Base-by-base conservation (phyloP, 2,797 vertebrate genomes). In the Syndactyla subalaris region DNA sequence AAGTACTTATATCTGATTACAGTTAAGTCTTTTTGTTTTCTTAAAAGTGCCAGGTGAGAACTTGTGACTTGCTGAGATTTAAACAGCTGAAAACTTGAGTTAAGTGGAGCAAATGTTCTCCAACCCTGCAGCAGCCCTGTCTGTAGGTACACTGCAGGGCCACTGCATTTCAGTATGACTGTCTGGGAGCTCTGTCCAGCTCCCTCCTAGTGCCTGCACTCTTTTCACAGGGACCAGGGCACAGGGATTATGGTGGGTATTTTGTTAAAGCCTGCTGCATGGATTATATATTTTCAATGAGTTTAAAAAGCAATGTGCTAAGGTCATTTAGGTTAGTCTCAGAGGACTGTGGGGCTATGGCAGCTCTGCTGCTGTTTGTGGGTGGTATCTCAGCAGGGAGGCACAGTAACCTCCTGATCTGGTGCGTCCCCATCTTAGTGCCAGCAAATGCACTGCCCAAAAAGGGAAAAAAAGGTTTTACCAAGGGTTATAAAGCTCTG, bases 51-150 rank as follows among this genome's bases (percentile, higher is more conserved):
- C 29, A 63, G 27, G 22, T 82, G 73, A 45, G 52, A 63, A 63
- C 32, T 85, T 88, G 73, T 48, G 52, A 67, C n/a, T 87, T 88
- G 10, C 21, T 83, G 80, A 75, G 36, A 43, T 19, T 68, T 68
- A 65, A 61, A 49, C 7, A 66, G 54, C 14, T 18, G 74, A 65
- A 41, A 84, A 7, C 39, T 10, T 61, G 38, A 57, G 12, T 61
- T 45, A n/a, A 22, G 21, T n/a, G 63, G 71, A 91, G 46, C 4
- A 82, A 24, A 85, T 13, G 32, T 23, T 32, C 32, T 46, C 34
- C 46, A 82, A 84, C 54, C 0, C 2, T 1, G 1, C 29, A 38
- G 32, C 49, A 74, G 23, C 29, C 61, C 85, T 27, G 38, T 6
- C 36, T 66, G 27, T 12, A 27, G n/a, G 30, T 14, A 9, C 4